Evolutionary conservation across 2,797 vertebrate genomes (phyloP), one percentile per base, ranked within the genome.

Genomic region (Melanotaenia boesemani): DNA sequence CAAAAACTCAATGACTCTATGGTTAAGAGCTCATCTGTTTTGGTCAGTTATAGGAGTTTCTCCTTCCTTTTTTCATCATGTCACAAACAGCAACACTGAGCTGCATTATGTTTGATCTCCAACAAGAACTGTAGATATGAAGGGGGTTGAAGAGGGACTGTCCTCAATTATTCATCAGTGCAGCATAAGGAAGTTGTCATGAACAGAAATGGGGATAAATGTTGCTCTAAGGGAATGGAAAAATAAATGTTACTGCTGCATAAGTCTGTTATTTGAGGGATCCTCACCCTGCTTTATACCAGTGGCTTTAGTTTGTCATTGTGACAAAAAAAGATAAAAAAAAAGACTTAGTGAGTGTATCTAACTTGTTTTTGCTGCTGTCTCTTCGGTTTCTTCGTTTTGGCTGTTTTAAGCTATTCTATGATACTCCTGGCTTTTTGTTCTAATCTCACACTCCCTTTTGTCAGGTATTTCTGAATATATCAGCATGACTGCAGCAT

Each of bases 81-180:
- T 82, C 72, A 79, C 74, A 81, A 82, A 11, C 20, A 39, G n/a
- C 50, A 67, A 34, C 0, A 0, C 63, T 41, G 41, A 76, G 60
- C 56, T 0, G 18, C 50, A 15, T 12, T 5, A 11, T 55, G 70
- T 76, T 80, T 85, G 16, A 79, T 77, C 65, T 76, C 34, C 70
- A 63, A 63, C 62, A 46, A 36, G 32, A 11, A 22, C 68, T 67
- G 65, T 36, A 69, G 70, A 66, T 74, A 44, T 74, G 24, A 77
- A 65, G 68, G 37, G 46, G 22, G 11, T 48, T 62, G 9, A 63
- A 68, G 52, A 63, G 58, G 58, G 52, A 62, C 37, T 77, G 7
- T 74, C 63, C 67, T 88, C 34, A 77, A 81, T 82, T 80, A 85
- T 84, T 83, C 26, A 90, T 26, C 57, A 69, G 63, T n/a, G 48